Conservation (phyloP, 2,797 vertebrate species). For the Mus spretus region DNA sequence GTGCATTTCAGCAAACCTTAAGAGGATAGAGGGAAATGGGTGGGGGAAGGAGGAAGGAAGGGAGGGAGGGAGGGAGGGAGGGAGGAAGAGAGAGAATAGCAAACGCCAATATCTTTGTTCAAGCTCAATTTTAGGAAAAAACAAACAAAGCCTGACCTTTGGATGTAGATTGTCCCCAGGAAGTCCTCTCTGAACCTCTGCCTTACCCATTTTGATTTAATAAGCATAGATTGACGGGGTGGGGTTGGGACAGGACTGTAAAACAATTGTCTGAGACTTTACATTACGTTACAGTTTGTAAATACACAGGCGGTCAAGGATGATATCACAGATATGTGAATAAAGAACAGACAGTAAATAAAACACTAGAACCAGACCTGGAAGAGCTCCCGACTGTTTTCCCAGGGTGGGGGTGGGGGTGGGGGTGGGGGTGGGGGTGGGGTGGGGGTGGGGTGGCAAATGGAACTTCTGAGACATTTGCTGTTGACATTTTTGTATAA, state of each 20-base stretch:
- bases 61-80: neutral
- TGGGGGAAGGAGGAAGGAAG: neutral
- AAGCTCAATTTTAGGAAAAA: conserved; percentile 5
- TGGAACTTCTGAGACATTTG: neutral
- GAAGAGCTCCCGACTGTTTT: neutral
- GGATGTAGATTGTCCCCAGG: neutral
- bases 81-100: neutral
- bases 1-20: neutral
- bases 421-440: neutral
- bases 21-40: neutral
- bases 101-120: conserved; percentile 23
- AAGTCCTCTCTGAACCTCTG: neutral
- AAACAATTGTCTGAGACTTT: neutral
- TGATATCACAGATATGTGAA: neutral
- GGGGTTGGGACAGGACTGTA: neutral
- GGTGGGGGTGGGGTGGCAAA: neutral
- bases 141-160: neutral
- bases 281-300: neutral
- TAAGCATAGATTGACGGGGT: neutral
- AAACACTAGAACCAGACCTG: neutral
- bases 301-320: fast-evolving
- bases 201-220: neutral
- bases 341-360: neutral
- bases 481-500: neutral
- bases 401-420: neutral